Evolutionary conservation across 2,888 invertebrate genomes (phyloP).

Genomic region (Bellardia bayeri): DNA sequence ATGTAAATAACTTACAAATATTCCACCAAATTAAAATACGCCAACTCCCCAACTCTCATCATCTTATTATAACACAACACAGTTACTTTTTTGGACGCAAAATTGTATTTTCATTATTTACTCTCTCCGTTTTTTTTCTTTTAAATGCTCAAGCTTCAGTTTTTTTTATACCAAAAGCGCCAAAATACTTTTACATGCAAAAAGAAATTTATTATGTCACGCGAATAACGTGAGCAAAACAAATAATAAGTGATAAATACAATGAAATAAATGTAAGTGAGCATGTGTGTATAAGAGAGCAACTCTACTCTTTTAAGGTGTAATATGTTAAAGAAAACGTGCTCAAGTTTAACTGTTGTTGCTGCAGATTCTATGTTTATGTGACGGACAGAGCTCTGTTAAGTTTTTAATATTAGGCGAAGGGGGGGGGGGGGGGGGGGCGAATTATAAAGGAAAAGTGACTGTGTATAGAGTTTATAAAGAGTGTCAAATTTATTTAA

Average conservation of each 20-base stretch:
- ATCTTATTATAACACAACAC: not conserved
- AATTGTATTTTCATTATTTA: not conserved
- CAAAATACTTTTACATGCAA: not conserved
- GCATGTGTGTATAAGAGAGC: not conserved
- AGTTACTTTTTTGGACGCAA: not conserved
- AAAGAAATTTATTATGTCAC: conserved; percentile 12
- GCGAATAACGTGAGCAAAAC: conserved; percentile 55
- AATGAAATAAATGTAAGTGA: not conserved
- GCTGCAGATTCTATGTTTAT: conserved; percentile 19
- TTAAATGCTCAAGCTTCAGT: not conserved
- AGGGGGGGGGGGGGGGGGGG: too few relatives aligned
- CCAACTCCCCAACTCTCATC: too few relatives aligned
- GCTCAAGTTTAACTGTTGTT: not conserved
- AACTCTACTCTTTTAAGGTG: too few relatives aligned
- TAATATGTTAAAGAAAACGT: too few relatives aligned
- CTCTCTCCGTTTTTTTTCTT: not conserved
- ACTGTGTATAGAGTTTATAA: not conserved
- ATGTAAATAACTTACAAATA: too few relatives aligned
- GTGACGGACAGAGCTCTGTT: not conserved
- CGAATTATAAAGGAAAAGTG: not conserved
- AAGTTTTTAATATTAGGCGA: not conserved
- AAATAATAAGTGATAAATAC: conserved; percentile 42
- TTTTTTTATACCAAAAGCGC: conserved; percentile 19
- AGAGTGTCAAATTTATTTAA: not conserved
- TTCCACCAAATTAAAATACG: too few relatives aligned